A percentile compares a stretch with the other conserved stretches of the same genome.
Conservation (phyloP, 2,797 vertebrate species). For the Chelon auratus region DNA sequence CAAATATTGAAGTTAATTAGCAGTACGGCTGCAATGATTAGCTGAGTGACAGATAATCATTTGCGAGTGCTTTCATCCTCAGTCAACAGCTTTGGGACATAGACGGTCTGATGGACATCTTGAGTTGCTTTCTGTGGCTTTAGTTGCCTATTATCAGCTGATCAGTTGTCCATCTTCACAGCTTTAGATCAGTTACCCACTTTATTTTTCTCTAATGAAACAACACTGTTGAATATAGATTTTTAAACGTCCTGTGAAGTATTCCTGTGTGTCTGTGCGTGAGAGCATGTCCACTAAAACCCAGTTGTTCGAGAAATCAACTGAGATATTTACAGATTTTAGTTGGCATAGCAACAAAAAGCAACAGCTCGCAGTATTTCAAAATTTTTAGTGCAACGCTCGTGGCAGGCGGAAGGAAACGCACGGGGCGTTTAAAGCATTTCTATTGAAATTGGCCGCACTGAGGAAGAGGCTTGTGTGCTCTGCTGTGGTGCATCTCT, state of each 20-base stretch:
- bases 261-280: conserved; percentile 9
- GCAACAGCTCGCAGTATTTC: conserved; percentile 73
- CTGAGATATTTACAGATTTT: conserved; percentile 80
- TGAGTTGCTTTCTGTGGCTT: conserved; percentile 2
- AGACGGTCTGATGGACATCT: not conserved
- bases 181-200: not conserved
- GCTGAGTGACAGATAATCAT: not conserved
- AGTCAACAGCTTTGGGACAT: not conserved
- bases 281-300: conserved; percentile 55
- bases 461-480: conserved; percentile 43
- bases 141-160: conserved; percentile 9
- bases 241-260: conserved; percentile 13
- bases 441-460: conserved; percentile 55
- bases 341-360: conserved; percentile 84
- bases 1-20: not conserved
- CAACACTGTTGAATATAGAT: not conserved
- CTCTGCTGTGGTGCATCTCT: conserved; percentile 56
- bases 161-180: not conserved
- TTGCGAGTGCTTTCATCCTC: not conserved
- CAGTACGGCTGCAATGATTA: not conserved
- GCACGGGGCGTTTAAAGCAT: conserved; percentile 45
- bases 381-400: conserved; percentile 59
- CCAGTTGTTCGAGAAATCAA: conserved; percentile 55
- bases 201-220: not conserved
- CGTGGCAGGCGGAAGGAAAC: conserved; percentile 47